phyloP scores from a whole-genome alignment of 2,113 vertebrate species.

The Willisornis vidua region DNA sequence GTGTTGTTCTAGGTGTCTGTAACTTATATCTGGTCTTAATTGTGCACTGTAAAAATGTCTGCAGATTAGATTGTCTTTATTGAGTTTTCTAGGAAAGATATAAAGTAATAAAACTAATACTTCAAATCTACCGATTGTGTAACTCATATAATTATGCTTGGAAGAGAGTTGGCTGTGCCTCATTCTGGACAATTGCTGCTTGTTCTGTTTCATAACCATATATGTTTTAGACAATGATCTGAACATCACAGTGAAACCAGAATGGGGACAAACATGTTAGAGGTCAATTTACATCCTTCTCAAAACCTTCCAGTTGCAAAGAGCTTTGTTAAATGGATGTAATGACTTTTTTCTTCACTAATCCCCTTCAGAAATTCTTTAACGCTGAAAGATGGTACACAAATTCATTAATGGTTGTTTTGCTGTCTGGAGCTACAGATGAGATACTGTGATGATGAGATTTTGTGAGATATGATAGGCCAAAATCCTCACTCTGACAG shows the following conservation, averaged over 20 bases:
- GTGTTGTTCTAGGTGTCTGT: not conserved
- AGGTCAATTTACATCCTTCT: not conserved
- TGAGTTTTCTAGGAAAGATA: not conserved
- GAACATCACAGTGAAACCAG: not conserved
- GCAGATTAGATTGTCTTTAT: not conserved
- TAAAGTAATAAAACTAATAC: not conserved
- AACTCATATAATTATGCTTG: not conserved
- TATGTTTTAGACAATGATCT: not conserved
- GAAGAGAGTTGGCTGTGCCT: not conserved
- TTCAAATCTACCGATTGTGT: not conserved
- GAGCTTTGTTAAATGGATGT: not conserved
- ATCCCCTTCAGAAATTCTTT: not conserved
- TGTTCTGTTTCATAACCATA: accelerated
- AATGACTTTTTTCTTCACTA: not conserved
- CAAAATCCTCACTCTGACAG: not conserved
- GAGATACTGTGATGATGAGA: not conserved
- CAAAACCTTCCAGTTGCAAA: not conserved
- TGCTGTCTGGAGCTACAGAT: not conserved
- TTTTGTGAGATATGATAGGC: not conserved
- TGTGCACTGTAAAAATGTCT: not conserved
- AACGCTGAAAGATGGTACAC: not conserved
- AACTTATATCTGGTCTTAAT: not conserved
- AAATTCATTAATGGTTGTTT: not conserved
- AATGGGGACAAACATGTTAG: not conserved
- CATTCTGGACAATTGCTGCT: not conserved